Conservation (phyloP, 2,888 invertebrate genomes). For the Phortica okadai region DNA sequence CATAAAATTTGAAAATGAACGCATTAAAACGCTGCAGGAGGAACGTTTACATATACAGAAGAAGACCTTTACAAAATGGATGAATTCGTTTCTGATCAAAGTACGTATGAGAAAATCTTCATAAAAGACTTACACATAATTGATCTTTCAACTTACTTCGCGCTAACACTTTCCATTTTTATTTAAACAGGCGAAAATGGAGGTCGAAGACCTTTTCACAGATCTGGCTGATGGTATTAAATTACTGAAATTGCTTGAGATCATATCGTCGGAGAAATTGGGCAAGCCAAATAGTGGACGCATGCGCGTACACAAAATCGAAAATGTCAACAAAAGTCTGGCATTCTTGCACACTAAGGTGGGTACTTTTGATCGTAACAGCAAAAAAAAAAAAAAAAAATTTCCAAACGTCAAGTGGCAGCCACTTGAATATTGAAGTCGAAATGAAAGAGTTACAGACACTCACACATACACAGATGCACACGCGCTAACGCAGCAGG, state of each 20-base stretch:
- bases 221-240: slow-evolving; percentile 97
- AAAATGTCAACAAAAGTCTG: slow-evolving; percentile 98
- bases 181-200: slow-evolving; percentile 90
- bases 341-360: slow-evolving; percentile 97
- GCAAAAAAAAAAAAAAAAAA: background rate
- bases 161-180: background rate
- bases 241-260: slow-evolving; percentile 94
- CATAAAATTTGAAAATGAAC: slow-evolving; percentile 96
- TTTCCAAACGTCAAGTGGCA: too few relatives aligned
- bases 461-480: slow-evolving; percentile 34
- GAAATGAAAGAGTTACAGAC: slow-evolving; percentile 13
- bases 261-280: slow-evolving; percentile 98
- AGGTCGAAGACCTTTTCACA: slow-evolving; percentile 97
- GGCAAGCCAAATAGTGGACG: slow-evolving; percentile 97
- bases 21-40: slow-evolving; percentile 97
- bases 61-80: slow-evolving; percentile 99
- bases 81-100: slow-evolving; percentile 97
- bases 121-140: background rate
- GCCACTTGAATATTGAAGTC: too few relatives aligned
- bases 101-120: slow-evolving; percentile 77
- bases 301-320: slow-evolving; percentile 98
- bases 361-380: slow-evolving; percentile 50
- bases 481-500: background rate
- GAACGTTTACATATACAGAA: slow-evolving; percentile 99
- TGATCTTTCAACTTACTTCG: background rate